Percentiles rank a stretch among this genome's conserved stretches.
Evolutionary conservation across 2,888 invertebrate genomes (phyloP).

Genomic region (Seladonia tumulorum): DNA sequence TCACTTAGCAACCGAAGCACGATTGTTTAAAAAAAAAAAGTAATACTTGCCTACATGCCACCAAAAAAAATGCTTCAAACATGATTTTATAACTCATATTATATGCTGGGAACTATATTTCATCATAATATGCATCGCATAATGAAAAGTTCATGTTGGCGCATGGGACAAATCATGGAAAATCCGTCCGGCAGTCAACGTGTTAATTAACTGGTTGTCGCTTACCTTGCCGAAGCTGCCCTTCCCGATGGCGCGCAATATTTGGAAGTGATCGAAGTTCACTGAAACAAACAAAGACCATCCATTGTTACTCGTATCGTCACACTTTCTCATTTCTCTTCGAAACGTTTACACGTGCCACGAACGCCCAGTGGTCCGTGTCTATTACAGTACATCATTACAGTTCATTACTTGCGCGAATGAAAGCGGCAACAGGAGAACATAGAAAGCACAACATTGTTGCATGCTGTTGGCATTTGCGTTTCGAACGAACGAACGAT

Average conservation of each 20-base stretch:
- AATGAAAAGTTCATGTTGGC: too few species aligned
- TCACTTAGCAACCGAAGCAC: too few species aligned
- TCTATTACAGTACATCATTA: not conserved
- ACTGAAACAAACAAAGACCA: conserved; percentile 86
- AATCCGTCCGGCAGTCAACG: too few species aligned
- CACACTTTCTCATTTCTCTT: not conserved
- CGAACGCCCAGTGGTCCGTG: not conserved
- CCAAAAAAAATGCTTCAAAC: too few species aligned
- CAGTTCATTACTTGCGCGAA: not conserved
- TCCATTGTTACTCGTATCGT: not conserved
- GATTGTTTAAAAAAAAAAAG: too few species aligned
- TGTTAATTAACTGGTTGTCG: not conserved
- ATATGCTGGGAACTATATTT: too few species aligned
- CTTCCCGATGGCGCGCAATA: conserved; percentile 93
- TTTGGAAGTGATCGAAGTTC: conserved; percentile 94
- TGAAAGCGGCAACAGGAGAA: not conserved
- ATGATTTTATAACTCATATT: too few species aligned
- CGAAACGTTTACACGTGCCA: not conserved
- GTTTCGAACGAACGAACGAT: not conserved
- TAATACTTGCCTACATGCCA: too few species aligned
- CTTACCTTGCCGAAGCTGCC: conserved; percentile 95
- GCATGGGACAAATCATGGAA: too few species aligned
- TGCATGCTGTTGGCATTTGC: not conserved
- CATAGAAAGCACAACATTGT: not conserved
- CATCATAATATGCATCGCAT: too few species aligned